Percentiles rank a stretch among this genome's conserved stretches.
Conservation (phyloP, 2,888 invertebrate genomes). For the Calameuta pallipes region DNA sequence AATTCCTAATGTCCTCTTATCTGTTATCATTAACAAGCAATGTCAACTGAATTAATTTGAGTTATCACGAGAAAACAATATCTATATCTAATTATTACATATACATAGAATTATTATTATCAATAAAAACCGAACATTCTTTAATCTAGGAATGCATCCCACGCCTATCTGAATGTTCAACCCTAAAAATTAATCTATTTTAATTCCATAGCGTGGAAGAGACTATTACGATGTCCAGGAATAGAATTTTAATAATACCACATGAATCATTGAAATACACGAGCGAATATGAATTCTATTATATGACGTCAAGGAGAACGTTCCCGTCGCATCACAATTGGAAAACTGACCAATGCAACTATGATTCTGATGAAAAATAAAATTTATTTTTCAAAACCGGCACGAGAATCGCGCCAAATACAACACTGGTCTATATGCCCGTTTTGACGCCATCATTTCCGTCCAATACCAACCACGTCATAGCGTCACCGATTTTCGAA, state of each 20-base stretch:
- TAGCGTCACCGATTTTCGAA: neutral
- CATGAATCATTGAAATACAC: conserved; percentile 33
- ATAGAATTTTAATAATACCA: conserved; percentile 35
- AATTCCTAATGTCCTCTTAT: neutral
- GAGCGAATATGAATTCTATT: conserved; percentile 16
- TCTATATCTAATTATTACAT: conserved; percentile 19
- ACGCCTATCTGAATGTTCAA: neutral
- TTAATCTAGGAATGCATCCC: neutral
- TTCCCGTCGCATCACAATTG: conserved; percentile 24
- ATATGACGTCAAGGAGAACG: conserved; percentile 28
- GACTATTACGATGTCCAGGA: neutral
- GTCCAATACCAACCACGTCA: neutral
- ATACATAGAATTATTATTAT: conserved; percentile 23
- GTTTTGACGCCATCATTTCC: neutral
- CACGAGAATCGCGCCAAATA: neutral
- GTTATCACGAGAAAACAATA: neutral
- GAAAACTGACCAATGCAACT: conserved; percentile 3
- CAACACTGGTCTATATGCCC: neutral
- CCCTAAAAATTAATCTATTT: neutral
- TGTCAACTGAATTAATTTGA: neutral
- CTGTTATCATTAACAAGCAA: neutral
- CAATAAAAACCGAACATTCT: neutral
- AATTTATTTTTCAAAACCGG: neutral
- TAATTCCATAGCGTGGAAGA: conserved; percentile 4
- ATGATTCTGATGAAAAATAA: neutral